phyloP scores from a whole-genome alignment of 1,140 invertebrate genomes.

The Anoplophora glabripennis region DNA sequence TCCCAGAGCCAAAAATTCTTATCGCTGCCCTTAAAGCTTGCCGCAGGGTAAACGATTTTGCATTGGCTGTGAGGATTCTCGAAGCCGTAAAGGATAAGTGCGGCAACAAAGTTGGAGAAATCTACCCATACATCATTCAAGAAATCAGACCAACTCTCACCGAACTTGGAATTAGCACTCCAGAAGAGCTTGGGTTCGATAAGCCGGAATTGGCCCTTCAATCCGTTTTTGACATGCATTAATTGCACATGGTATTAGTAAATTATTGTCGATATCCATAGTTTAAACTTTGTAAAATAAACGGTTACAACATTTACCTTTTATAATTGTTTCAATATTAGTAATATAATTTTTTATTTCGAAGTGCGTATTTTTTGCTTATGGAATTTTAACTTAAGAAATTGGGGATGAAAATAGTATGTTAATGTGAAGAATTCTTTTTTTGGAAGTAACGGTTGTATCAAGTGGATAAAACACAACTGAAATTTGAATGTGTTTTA shows the following conservation, averaged over 20 bases:
- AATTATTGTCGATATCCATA: too few species aligned
- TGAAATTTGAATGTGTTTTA: too few species aligned
- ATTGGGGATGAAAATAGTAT: too few species aligned
- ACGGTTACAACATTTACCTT: too few species aligned
- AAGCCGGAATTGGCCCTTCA: conserved; percentile 90
- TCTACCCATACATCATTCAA: conserved; percentile 91
- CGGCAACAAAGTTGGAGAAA: conserved; percentile 70
- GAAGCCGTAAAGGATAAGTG: conserved; percentile 92
- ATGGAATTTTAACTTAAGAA: too few species aligned
- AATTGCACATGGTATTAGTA: background rate
- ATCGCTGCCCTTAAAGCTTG: conserved; percentile 90
- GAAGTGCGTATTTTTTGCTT: too few species aligned
- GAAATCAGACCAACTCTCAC: conserved; percentile 90
- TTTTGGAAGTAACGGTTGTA: too few species aligned
- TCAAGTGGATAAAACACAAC: too few species aligned
- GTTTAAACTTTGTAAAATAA: too few species aligned
- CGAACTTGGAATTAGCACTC: conserved; percentile 91
- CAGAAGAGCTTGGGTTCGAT: conserved; percentile 95
- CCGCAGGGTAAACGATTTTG: conserved; percentile 90
- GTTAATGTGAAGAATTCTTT: too few species aligned
- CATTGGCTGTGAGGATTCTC: conserved; percentile 86
- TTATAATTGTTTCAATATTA: too few species aligned
- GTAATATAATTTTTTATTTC: too few species aligned
- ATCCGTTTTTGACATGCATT: conserved; percentile 66
- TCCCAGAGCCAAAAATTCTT: conserved; percentile 94